Evolutionary conservation across 2,113 vertebrate genomes (phyloP).

Genomic region (Oryzias woworae): DNA sequence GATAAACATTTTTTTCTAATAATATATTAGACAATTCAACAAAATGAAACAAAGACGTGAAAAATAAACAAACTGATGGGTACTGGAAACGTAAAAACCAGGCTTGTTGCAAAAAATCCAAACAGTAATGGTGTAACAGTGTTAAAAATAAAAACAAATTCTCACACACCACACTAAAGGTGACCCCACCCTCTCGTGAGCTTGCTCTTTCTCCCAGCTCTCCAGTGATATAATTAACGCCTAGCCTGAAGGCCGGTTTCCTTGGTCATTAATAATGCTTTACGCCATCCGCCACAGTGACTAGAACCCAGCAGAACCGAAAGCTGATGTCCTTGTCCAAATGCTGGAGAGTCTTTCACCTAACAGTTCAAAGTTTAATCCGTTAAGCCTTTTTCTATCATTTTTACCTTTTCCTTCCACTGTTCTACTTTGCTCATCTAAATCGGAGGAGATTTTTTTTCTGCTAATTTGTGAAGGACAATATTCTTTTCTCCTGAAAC

Average conservation of each 20-base stretch:
- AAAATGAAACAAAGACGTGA: no score
- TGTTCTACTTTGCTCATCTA: constrained; percentile 38
- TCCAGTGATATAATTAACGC: constrained; percentile 80
- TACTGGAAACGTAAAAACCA: constrained; percentile 47
- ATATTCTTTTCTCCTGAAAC: constrained; percentile 5
- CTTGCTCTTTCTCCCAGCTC: constrained; percentile 59
- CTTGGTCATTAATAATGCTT: constrained; percentile 79
- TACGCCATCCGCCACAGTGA: constrained; percentile 72
- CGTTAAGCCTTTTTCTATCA: constrained; percentile 38
- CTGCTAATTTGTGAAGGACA: constrained; percentile 13
- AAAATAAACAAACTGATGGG: constrained; percentile 6
- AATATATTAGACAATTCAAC: not conserved
- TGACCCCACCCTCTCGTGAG: constrained; percentile 47
- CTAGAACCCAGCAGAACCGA: constrained; percentile 68
- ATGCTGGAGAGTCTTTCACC: constrained; percentile 57
- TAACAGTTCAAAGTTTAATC: constrained; percentile 40
- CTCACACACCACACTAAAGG: constrained; percentile 44
- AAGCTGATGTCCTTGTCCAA: constrained; percentile 72
- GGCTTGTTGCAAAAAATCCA: constrained; percentile 53
- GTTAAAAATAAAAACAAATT: constrained; percentile 46
- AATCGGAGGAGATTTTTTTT: constrained; percentile 2
- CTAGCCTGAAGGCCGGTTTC: constrained; percentile 75
- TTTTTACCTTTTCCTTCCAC: constrained; percentile 26
- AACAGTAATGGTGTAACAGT: constrained; percentile 65
- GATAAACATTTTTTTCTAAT: constrained; percentile 15